Percentiles rank a stretch among this genome's conserved stretches.
Conservation (phyloP, 2,797 vertebrate genomes). For the Poeciliopsis paucimaculata region DNA sequence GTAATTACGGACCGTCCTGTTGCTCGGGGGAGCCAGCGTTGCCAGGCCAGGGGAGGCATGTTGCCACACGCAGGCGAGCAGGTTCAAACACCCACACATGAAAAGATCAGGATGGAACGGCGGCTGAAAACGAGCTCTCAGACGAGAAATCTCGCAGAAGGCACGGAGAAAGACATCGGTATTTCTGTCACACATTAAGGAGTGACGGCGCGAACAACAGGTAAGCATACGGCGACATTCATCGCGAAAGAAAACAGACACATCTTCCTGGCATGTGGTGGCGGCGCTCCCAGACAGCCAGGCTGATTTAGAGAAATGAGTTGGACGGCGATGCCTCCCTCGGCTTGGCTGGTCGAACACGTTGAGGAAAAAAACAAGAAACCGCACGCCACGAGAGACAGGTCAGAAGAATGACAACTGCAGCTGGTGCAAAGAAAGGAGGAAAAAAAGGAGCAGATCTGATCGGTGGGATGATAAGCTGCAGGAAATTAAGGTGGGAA, state of each 20-base stretch:
- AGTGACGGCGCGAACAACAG: slow-evolving; percentile 40
- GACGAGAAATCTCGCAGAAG: not conserved
- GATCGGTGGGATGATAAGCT: slow-evolving; percentile 29
- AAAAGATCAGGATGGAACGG: slow-evolving; percentile 17
- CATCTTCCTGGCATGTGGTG: slow-evolving; percentile 31
- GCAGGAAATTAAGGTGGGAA: slow-evolving; percentile 1
- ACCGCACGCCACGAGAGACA: slow-evolving; percentile 49
- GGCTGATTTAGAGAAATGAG: slow-evolving; percentile 63
- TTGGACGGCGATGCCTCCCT: slow-evolving; percentile 39
- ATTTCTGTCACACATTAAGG: slow-evolving; percentile 30
- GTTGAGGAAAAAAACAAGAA: slow-evolving; percentile 16
- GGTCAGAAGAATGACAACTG: slow-evolving; percentile 63
- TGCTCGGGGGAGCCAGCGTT: slow-evolving; percentile 66
- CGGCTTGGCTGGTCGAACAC: slow-evolving; percentile 52
- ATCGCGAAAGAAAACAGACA: slow-evolving; percentile 19
- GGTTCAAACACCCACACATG: slow-evolving; percentile 21
- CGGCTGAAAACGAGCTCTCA: not conserved
- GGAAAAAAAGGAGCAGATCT: slow-evolving; percentile 20
- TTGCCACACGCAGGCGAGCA: slow-evolving; percentile 30
- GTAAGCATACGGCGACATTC: slow-evolving; percentile 24
- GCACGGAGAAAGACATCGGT: slow-evolving; percentile 19
- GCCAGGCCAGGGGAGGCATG: slow-evolving; percentile 47
- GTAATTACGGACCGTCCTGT: slow-evolving; percentile 74
- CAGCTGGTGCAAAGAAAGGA: slow-evolving; percentile 29
- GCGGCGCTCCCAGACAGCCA: slow-evolving; percentile 55